Evolutionary conservation across 2,113 vertebrate species (phyloP), one percentile per base, ranked within the genome.

Genomic region (Megalops atlanticus): DNA sequence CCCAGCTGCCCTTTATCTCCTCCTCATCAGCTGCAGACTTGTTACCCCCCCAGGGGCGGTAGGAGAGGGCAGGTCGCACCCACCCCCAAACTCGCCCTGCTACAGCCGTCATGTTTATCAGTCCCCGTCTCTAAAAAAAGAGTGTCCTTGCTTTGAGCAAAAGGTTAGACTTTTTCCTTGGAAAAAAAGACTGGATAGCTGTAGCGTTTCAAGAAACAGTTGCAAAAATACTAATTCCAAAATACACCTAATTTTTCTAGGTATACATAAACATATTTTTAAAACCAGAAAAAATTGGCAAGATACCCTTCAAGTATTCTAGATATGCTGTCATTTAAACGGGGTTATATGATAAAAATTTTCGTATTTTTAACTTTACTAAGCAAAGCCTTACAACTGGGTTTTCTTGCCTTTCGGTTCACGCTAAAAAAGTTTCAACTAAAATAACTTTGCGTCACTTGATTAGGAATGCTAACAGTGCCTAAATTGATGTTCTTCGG

Each of bases 81-180:
- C 92, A 95, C 2, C 91, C 87, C 92, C 91, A 92, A 1, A 89
- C 92, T 77, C 80, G 86, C 18, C 90, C 89, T 0, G 89, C 78
- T 35, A 89, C 87, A 84, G 91, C 88, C 0, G 89, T 58, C 93
- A 94, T 94, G 73, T 38, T 80, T 43, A 14, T 38, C 72, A 74
- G 14, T 52, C 11, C 27, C 40, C 21, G 71, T 39, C 71, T 73
- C 71, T 73, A 16, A 73, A 27, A 73, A 47, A 70, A 18, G 31
- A 68, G 27, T 21, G 2, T 31, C n/a, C n/a, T n/a, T n/a, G 0
- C n/a, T 31, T 64, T 64, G 24, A n/a, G 24, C 12, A 16, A 16
- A 2, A 12, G 18, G 5, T 15, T 21, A 1, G 24, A 40, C 27
- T 14, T 54, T 27, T 54, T 38, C 12, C 24, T 31, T 76, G 36